Evolutionary conservation across 2,113 vertebrate genomes (phyloP), one percentile per base, ranked within the genome.

Genomic region (Eidolon helvum): DNA sequence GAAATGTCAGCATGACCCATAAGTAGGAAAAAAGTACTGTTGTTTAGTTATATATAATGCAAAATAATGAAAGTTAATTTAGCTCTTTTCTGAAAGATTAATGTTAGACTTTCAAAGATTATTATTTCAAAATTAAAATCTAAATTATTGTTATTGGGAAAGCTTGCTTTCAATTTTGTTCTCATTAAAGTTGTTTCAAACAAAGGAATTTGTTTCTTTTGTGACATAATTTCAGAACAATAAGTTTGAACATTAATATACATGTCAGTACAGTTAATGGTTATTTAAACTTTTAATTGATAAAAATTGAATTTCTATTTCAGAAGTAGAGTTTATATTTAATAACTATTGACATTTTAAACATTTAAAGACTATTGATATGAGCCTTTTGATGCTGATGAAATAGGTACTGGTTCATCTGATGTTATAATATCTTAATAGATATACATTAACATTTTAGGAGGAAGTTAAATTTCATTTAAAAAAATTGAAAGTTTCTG

Each of bases 81-180:
- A 88, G 71, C 35, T 11, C 33, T 77, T 74, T 79, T 75, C 48
- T 50, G 48, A 50, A n/a, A 91, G 38, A 80, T 53, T 45, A 48
- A 68, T 74, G 35, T 50, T 68, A 79, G 38, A 38, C 6, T 53
- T 95, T 93, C 8, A 53, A 82, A 33, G 22, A 48, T 94, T 61
- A 88, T 50, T 87, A 86, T 91, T 96, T 96, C 43, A 74, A 95
- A 96, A 78, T 87, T 90, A 79, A 95, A 95, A 90, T 90, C 26
- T 87, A 69, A 74, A 53, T 71, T 72, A 79, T 50, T 89, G 12
- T 57, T 83, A 71, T 78, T 93, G 65, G 19, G 50, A 96, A 96
- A 12, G 45, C n/a, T 93, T 91, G 33, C 24, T 85, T 89, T 91
- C 43, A 63, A 55, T 26, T 72, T 55, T 80, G 40, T 63, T 43